Percentiles rank a stretch among this genome's conserved stretches.
phyloP scores from a whole-genome alignment of 2,113 vertebrate genomes.

The Myxocyprinus asiaticus region DNA sequence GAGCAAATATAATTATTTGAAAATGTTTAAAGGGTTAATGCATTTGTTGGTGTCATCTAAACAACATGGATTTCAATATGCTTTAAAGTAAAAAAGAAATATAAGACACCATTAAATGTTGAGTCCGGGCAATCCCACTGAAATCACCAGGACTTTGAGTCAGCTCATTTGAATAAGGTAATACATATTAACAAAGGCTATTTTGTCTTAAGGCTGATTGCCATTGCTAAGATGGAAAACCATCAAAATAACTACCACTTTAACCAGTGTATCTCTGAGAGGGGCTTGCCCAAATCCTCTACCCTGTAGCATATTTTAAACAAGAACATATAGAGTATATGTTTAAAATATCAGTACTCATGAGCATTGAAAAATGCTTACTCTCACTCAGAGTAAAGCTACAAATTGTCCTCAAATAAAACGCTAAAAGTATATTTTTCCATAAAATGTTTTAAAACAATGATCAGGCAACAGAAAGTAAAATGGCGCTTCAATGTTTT shows the following conservation, averaged over 20 bases:
- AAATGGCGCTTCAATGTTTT: slow-evolving; percentile 42
- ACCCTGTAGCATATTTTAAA: slow-evolving; percentile 50
- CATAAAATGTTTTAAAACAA: slow-evolving; percentile 2
- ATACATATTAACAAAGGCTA: slow-evolving; percentile 11
- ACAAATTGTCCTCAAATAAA: slow-evolving; percentile 28
- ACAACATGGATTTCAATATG: slow-evolving; percentile 35
- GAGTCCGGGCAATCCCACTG: slow-evolving; percentile 43
- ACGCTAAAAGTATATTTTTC: neutral
- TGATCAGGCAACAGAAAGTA: slow-evolving; percentile 36
- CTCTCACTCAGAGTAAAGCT: neutral
- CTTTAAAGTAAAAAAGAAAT: slow-evolving; percentile 32
- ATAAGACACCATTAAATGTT: slow-evolving; percentile 31
- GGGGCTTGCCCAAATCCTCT: slow-evolving; percentile 41
- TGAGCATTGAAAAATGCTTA: too few species aligned
- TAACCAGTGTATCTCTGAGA: neutral
- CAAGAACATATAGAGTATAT: slow-evolving; percentile 5
- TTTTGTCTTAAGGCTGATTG: neutral
- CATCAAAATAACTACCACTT: slow-evolving; percentile 7
- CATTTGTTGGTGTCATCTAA: slow-evolving; percentile 62
- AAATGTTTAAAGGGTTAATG: slow-evolving; percentile 77
- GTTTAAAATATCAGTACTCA: too few species aligned
- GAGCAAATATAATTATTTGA: slow-evolving; percentile 54
- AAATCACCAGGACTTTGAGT: neutral
- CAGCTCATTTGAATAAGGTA: slow-evolving; percentile 11
- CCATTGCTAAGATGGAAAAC: slow-evolving; percentile 22